These are phyloP conservation scores for Ectemnius lituratus DNA, from an alignment of 2,888 invertebrate species.

Conservation along the genomic window DNA sequence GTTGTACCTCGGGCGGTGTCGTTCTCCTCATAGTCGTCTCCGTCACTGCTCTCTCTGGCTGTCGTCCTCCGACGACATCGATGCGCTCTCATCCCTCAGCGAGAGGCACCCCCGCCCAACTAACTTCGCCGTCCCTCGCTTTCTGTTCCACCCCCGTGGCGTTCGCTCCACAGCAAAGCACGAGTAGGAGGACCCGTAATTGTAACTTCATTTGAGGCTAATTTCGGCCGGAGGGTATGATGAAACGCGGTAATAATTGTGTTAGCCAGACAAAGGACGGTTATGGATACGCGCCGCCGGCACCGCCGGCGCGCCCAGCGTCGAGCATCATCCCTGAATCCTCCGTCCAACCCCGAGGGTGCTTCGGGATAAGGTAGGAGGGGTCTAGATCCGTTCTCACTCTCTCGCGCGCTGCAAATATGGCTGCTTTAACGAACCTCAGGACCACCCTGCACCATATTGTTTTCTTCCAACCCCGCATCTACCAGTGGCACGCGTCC, in stretches of 20 bases:
- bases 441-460: conserved; percentile 62
- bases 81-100: conserved; percentile 37
- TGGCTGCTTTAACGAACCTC: conserved; percentile 75
- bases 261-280: conserved; percentile 77
- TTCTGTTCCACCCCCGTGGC: conserved; percentile 25
- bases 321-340: conserved; percentile 64
- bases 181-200: conserved; percentile 69
- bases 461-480: conserved; percentile 53
- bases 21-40: conserved; percentile 38
- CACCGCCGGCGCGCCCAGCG: conserved; percentile 51
- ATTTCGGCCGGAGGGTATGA: conserved; percentile 76
- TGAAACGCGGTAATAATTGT: conserved; percentile 77
- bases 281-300: conserved; percentile 77
- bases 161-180: conserved; percentile 22
- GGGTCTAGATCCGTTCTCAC: conserved; percentile 47
- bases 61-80: conserved; percentile 24
- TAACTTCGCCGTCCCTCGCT: not conserved
- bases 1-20: conserved; percentile 57
- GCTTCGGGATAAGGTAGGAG: conserved; percentile 62
- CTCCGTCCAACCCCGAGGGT: conserved; percentile 72
- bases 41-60: conserved; percentile 30
- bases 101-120: too few relatives aligned
- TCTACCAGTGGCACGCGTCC: conserved; percentile 16
- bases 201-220: conserved; percentile 78
- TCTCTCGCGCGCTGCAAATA: conserved; percentile 68